Evolutionary conservation across 2,888 invertebrate species (phyloP), one percentile per base, ranked within the genome.

Genomic region (Tridacna crocea): DNA sequence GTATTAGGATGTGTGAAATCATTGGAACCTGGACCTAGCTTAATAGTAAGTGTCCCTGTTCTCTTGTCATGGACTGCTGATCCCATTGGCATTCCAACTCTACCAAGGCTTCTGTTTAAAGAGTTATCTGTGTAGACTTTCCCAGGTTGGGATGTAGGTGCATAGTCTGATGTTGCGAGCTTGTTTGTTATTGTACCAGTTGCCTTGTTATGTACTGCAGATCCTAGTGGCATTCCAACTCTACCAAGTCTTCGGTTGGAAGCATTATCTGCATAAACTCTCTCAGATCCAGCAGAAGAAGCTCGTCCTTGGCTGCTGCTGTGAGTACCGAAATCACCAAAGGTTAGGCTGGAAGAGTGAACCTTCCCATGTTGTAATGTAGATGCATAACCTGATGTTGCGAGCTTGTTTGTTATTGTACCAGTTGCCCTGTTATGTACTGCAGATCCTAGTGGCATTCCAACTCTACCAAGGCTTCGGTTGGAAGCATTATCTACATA

Each of bases 11-110:
- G 36, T 36, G 36, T 36, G 36, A 36, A 36, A 36, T 36, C 3
- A 8, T 36, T 8, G 8, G 36, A 36, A 36, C 36, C 36, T 36
- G 36, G 2, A 36, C 36, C 36, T 36, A 36, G 36, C 36, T 36
- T 36, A 36, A 4, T 36, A 4, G 1, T 61, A 12, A 12, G 13
- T 27, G 26, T 55, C 27, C 27, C 55, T 58, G 48, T 73, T 11
- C 26, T 58, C n/a, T 55, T 46, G 12, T 73, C 75, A 8, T 51
- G 27, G 15, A 78, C 74, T 70, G 63, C 70, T 2, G 77, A 74
- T 17, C 85, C 85, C 17, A 58, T 46, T 51, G 80, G 76, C 27
- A 77, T 51, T 17, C 80, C 82, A 26, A 80, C 85, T 51, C 85
- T 48, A 3, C 73, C 80, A 1, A 78, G 73, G 2, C 51, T 48